phyloP scores from a whole-genome alignment of 2,888 invertebrate genomes.

The Thereva unica region DNA sequence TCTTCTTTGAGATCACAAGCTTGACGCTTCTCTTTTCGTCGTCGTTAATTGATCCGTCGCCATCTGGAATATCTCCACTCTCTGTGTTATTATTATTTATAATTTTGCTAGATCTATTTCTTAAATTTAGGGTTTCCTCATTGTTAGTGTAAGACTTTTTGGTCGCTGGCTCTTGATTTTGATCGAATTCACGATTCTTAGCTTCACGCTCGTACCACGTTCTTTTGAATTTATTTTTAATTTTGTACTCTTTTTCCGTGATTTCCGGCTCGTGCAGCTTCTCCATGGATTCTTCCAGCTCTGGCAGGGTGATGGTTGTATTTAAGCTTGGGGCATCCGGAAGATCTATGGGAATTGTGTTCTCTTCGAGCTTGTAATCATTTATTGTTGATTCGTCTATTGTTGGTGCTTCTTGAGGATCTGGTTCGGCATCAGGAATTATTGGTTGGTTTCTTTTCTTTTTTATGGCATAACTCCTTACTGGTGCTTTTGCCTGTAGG shows the following conservation, averaged over 20 bases:
- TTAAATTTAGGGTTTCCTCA: conserved; percentile 33
- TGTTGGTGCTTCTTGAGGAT: conserved; percentile 44
- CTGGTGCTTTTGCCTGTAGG: conserved; percentile 37
- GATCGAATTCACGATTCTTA: conserved; percentile 21
- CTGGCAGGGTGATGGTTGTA: not conserved
- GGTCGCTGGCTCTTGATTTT: conserved; percentile 8
- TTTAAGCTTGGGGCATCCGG: conserved; percentile 31
- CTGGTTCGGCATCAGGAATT: conserved; percentile 46
- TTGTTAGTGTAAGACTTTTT: conserved; percentile 23
- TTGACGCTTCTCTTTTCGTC: conserved; percentile 66
- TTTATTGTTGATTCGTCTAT: conserved; percentile 38
- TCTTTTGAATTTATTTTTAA: conserved; percentile 57
- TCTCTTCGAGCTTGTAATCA: not conserved
- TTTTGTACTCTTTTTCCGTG: conserved; percentile 50
- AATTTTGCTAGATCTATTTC: conserved; percentile 38
- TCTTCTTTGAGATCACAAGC: conserved; percentile 77
- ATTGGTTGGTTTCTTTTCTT: conserved; percentile 50
- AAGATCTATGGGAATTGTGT: conserved; percentile 30
- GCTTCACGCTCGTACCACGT: conserved; percentile 50
- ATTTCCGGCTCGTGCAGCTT: not conserved
- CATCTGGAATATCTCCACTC: conserved; percentile 11
- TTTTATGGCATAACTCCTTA: conserved; percentile 54
- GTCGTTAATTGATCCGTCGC: conserved; percentile 43
- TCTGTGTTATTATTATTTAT: conserved; percentile 39
- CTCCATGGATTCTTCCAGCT: conserved; percentile 4